Evolutionary conservation across 2,888 invertebrate genomes (phyloP).

Genomic region (Drosophila lacicola): DNA sequence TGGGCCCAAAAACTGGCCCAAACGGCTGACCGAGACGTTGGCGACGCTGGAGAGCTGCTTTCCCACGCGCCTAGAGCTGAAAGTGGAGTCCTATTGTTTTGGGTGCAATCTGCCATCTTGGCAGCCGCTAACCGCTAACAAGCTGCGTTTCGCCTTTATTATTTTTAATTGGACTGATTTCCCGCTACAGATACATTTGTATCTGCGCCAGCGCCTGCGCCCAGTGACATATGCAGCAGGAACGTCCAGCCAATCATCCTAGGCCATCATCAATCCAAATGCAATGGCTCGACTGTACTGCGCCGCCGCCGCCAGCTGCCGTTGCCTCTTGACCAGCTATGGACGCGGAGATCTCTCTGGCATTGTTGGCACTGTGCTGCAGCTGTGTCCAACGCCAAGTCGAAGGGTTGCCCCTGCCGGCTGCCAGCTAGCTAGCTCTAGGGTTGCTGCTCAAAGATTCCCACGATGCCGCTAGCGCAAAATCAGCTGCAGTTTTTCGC

Average conservation of each 20-base stretch:
- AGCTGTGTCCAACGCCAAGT: constrained; percentile 52
- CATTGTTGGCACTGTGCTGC: constrained; percentile 22
- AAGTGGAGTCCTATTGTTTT: constrained; percentile 66
- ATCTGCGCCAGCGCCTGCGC: constrained; percentile 39
- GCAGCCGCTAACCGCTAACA: constrained; percentile 57
- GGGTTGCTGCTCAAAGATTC: constrained; percentile 68
- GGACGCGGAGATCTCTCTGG: constrained; percentile 7
- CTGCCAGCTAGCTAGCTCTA: constrained; percentile 20
- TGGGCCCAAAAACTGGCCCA: constrained; percentile 10
- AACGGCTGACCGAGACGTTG: neutral
- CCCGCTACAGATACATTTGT: constrained; percentile 77
- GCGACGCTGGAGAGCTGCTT: constrained; percentile 24
- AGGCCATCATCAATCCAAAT: constrained; percentile 69
- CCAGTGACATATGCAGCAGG: constrained; percentile 66
- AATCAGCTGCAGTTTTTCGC: constrained; percentile 79
- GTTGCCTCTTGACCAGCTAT: constrained; percentile 54
- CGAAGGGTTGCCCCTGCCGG: constrained; percentile 66
- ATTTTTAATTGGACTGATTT: constrained; percentile 80
- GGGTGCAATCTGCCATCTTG: constrained; percentile 77
- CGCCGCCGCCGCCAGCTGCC: constrained; percentile 12
- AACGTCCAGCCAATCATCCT: constrained; percentile 68
- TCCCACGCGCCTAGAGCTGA: constrained; percentile 63
- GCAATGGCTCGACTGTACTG: constrained; percentile 39
- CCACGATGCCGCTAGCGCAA: constrained; percentile 59
- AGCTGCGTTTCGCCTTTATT: constrained; percentile 76